Evolutionary conservation across 2,888 invertebrate genomes (phyloP).

Genomic region (Ceramica pisi): DNA sequence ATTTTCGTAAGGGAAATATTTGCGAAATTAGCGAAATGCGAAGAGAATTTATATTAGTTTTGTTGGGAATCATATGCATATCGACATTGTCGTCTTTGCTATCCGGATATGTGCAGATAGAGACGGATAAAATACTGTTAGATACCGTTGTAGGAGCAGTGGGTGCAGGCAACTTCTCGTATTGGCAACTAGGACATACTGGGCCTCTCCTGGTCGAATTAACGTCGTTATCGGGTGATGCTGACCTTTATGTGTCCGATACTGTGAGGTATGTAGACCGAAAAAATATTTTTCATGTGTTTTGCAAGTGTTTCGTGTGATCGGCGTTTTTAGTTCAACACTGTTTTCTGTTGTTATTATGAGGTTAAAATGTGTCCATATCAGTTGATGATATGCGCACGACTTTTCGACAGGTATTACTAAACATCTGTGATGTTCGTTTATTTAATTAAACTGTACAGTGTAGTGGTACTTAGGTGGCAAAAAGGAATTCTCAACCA

Average conservation of each 20-base stretch:
- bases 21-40: conserved; percentile 74
- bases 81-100: conserved; percentile 82
- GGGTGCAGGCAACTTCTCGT: conserved; percentile 86
- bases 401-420: no score
- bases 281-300: background rate
- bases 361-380: background rate
- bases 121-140: conserved; percentile 79
- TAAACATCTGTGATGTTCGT: no score
- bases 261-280: conserved; percentile 75
- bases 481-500: no score
- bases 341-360: background rate
- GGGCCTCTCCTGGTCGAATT: conserved; percentile 84
- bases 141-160: conserved; percentile 83
- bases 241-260: conserved; percentile 86
- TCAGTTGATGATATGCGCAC: no score
- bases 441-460: no score
- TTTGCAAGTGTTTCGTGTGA: background rate
- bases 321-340: background rate
- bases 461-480: no score
- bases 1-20: conserved; percentile 25
- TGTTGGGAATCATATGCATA: conserved; percentile 82
- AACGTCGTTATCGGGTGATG: conserved; percentile 83
- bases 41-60: conserved; percentile 81
- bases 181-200: conserved; percentile 85
- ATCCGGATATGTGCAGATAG: conserved; percentile 76